These are phyloP conservation scores for Drosophila picticornis DNA, from an alignment of 2,888 invertebrate genomes.

Conservation along the genomic window DNA sequence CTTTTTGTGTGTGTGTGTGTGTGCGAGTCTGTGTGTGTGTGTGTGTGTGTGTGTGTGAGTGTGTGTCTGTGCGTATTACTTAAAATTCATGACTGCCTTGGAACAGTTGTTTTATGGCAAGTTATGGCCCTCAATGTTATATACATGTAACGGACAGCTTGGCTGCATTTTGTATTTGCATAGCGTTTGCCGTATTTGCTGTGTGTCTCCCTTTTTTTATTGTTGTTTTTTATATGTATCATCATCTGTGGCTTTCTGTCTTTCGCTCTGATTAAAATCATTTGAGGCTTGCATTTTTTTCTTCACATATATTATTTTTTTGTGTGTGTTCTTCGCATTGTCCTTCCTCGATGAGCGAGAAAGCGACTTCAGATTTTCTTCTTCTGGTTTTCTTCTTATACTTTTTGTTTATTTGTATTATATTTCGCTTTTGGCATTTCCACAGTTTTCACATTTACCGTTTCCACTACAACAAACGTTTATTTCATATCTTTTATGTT, in stretches of 20 bases:
- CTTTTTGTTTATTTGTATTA: conserved; percentile 53
- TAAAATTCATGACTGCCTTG: conserved; percentile 62
- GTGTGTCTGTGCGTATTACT: conserved; percentile 32
- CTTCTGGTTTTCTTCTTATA: not conserved
- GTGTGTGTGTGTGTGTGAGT: conserved; percentile 18
- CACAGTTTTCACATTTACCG: conserved; percentile 43
- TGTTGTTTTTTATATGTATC: conserved; percentile 15
- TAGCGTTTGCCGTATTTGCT: conserved; percentile 34
- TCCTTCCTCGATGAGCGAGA: conserved; percentile 24
- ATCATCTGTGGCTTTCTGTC: conserved; percentile 33
- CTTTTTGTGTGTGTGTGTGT: conserved; percentile 37
- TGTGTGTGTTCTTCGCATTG: conserved; percentile 35
- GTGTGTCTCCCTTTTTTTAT: conserved; percentile 13
- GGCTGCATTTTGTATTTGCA: conserved; percentile 62
- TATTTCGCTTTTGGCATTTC: conserved; percentile 51
- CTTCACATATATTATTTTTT: not conserved
- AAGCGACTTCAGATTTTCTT: not conserved
- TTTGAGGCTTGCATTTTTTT: conserved; percentile 56
- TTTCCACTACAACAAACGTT: conserved; percentile 13
- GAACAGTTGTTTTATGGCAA: conserved; percentile 54
- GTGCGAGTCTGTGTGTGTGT: not conserved
- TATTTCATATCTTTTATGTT: conserved; percentile 45
- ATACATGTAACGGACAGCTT: conserved; percentile 54
- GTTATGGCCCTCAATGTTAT: conserved; percentile 56
- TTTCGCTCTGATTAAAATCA: conserved; percentile 66